Base-by-base conservation (phyloP, 1,140 invertebrate genomes). In the Eumeta japonica region DNA sequence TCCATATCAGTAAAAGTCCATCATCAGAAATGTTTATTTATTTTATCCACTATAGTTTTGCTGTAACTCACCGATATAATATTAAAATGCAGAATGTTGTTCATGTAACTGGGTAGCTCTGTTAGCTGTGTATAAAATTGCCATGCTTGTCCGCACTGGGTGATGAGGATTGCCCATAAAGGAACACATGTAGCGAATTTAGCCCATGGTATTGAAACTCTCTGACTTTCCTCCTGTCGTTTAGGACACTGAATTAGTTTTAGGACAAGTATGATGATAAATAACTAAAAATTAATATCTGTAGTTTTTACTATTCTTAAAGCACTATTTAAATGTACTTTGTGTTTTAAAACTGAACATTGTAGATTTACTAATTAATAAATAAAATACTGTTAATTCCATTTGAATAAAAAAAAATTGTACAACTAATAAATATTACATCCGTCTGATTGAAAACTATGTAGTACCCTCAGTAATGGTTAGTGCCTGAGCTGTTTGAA, bases 41-140 rank as follows among this genome's bases (percentile, higher is more conserved):
- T 7, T 24, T n/a, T 24, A 24, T 24, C n/a, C 7, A n/a, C n/a
- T 24, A 24, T 7, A 7, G 20, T 24, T 12, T 5, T 32, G 14
- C 20, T 7, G 20, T n/a, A 7, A 7, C 20, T 24, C 20, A 90
- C 87, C 49, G 83, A 76, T 63, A 92, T 81, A 33, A 97, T 87
- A 52, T 93, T 82, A 50, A 92, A 93, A 58, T 94, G 87, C 28
- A 97, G 75, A 41, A 96, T 90, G 71, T 91, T 86, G 46, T 87
- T 86, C 87, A 98, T 92, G 55, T 96, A 98, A 0, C 90, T 92
- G 1, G 95, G 94, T 32, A 98, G 64, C 60, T 94, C 90, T 0
- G 90, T 96, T 3, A 97, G 77, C 54, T 97, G 86, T 11, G 92
- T 97, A 72, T 97, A 97, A 74, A 94, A 95, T 2, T 89, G 89